Conservation (phyloP, 1,140 invertebrate species). For the Parapsyche elsis region DNA sequence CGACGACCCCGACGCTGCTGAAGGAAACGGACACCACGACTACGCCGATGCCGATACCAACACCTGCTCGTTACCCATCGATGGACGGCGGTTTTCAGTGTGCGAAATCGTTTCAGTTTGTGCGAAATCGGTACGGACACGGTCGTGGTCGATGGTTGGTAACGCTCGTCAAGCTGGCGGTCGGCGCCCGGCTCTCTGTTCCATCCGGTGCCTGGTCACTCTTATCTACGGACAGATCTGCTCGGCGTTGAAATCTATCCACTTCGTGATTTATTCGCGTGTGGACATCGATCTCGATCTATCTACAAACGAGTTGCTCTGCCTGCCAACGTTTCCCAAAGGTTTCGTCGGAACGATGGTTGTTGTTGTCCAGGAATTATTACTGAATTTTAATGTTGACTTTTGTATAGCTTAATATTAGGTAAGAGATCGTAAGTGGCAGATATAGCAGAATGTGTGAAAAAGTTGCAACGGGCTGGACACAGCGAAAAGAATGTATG, state of each 20-base stretch:
- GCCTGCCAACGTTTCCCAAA: background rate
- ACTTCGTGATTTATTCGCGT: slow-evolving; percentile 48
- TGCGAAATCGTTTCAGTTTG: background rate
- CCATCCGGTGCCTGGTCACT: background rate
- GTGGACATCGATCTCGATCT: slow-evolving; percentile 48
- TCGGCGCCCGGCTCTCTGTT: slow-evolving; percentile 5
- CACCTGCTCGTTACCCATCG: background rate
- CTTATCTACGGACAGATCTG: slow-evolving; percentile 20
- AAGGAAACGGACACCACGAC: too few relatives aligned
- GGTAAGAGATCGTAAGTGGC: too few relatives aligned
- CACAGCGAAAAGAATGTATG: too few relatives aligned
- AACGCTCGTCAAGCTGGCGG: slow-evolving; percentile 22
- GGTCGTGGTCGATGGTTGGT: background rate
- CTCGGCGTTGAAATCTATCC: slow-evolving; percentile 1
- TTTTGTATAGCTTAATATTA: too few relatives aligned
- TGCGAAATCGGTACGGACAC: background rate
- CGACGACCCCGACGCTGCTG: too few relatives aligned
- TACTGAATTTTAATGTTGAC: too few relatives aligned
- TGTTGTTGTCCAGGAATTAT: too few relatives aligned
- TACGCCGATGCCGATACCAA: background rate
- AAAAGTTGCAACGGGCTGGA: too few relatives aligned
- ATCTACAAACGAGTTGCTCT: background rate
- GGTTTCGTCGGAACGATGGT: too few relatives aligned
- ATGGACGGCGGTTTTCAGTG: background rate
- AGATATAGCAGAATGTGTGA: too few relatives aligned